Conservation (phyloP, 2,113 vertebrate genomes). For the Urocitellus parryii region DNA sequence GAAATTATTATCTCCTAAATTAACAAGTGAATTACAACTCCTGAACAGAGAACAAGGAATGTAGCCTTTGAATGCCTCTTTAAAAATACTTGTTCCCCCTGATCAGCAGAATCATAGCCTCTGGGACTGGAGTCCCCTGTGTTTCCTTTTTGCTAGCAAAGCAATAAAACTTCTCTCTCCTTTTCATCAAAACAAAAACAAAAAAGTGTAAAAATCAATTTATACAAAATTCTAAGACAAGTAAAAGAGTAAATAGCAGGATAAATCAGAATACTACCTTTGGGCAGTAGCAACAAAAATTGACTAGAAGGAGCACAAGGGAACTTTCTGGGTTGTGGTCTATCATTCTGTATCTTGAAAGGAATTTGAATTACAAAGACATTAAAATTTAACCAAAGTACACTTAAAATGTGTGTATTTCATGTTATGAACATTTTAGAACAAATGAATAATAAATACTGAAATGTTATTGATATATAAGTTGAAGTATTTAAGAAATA, state of each 20-base stretch:
- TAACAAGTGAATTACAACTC: too few species aligned
- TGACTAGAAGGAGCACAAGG: background rate
- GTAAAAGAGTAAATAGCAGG: background rate
- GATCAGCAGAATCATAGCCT: too few species aligned
- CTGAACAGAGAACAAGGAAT: too few species aligned
- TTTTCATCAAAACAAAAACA: too few species aligned
- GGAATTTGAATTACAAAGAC: slow-evolving; percentile 6
- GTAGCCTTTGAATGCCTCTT: too few species aligned
- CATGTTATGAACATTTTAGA: background rate
- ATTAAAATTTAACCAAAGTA: slow-evolving; percentile 35
- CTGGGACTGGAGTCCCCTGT: too few species aligned
- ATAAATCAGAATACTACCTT: background rate
- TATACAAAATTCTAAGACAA: background rate
- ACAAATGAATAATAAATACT: slow-evolving; percentile 27
- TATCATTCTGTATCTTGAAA: background rate
- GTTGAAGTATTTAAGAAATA: slow-evolving; percentile 48
- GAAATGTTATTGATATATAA: slow-evolving; percentile 8
- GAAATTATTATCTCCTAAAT: too few species aligned
- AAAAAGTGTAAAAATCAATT: too few species aligned
- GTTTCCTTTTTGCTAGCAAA: too few species aligned
- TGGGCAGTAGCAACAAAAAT: background rate
- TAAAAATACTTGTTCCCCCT: too few species aligned
- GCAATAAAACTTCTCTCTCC: too few species aligned
- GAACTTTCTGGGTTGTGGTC: background rate
- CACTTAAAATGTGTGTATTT: background rate